These are phyloP conservation scores for Ephestia elutella DNA, from an alignment of 1,140 invertebrate genomes.

Conservation along the genomic window DNA sequence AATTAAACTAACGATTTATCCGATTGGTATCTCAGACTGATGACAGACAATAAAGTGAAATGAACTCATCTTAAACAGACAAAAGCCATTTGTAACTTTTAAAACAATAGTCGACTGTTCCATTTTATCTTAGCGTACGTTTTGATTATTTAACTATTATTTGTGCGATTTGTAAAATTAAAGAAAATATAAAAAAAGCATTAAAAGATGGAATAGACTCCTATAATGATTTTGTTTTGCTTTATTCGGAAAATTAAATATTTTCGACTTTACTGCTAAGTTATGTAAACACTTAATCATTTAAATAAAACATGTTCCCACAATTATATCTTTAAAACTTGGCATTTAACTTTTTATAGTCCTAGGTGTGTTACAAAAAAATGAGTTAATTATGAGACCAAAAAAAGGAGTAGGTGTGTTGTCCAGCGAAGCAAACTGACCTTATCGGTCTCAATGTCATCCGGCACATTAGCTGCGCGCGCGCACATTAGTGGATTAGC, in stretches of 20 bases:
- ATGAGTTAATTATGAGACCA: background rate
- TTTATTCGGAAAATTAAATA: too few relatives aligned
- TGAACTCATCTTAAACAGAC: constrained; percentile 2
- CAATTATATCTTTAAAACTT: too few relatives aligned
- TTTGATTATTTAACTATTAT: too few relatives aligned
- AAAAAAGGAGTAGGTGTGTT: background rate
- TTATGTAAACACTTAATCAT: too few relatives aligned
- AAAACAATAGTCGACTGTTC: background rate
- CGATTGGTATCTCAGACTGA: constrained; percentile 1
- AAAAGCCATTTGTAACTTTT: background rate
- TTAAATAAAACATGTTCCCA: too few relatives aligned
- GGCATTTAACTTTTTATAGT: too few relatives aligned
- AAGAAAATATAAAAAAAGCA: too few relatives aligned
- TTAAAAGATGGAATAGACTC: too few relatives aligned
- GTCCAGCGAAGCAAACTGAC: constrained; percentile 3
- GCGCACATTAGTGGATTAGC: background rate
- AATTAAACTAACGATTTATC: constrained; percentile 16
- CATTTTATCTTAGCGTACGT: background rate
- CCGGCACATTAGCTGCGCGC: background rate
- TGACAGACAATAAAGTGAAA: constrained; percentile 4
- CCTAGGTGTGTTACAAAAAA: too few relatives aligned
- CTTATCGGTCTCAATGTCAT: constrained; percentile 7
- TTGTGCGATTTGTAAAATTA: too few relatives aligned
- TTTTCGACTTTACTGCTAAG: too few relatives aligned
- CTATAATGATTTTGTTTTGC: too few relatives aligned